These are phyloP conservation scores for Lasioglossum figueresi DNA, from an alignment of 2,888 invertebrate genomes.

Conservation along the genomic window DNA sequence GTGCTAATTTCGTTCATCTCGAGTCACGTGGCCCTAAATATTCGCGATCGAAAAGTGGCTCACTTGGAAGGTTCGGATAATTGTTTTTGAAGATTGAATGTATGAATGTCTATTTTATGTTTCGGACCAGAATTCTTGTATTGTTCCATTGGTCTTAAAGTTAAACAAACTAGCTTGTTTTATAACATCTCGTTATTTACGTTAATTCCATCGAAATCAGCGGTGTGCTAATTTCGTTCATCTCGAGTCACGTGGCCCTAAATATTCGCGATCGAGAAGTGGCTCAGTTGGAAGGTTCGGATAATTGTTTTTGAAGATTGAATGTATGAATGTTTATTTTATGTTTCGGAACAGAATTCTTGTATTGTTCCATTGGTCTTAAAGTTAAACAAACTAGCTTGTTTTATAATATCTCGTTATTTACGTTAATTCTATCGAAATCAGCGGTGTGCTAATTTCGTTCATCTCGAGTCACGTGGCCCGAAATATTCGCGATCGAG, in stretches of 20 bases:
- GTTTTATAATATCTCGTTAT: too few relatives aligned
- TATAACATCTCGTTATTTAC: too few relatives aligned
- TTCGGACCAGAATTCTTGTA: background rate
- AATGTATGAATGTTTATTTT: background rate
- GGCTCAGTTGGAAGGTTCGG: background rate
- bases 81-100: background rate
- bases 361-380: too few relatives aligned
- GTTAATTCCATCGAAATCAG: background rate
- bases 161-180: background rate
- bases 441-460: background rate
- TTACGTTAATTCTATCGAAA: background rate
- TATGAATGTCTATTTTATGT: background rate
- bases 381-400: background rate
- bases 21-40: background rate
- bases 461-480: background rate
- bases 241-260: background rate
- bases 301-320: background rate
- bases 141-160: too few relatives aligned
- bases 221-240: background rate
- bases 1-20: background rate
- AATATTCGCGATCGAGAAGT: background rate
- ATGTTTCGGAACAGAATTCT: background rate
- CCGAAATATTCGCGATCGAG: background rate
- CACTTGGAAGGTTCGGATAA: background rate
- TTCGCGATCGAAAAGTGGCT: background rate